Conservation (phyloP, 1,140 invertebrate species). For the Chelonus insularis region DNA sequence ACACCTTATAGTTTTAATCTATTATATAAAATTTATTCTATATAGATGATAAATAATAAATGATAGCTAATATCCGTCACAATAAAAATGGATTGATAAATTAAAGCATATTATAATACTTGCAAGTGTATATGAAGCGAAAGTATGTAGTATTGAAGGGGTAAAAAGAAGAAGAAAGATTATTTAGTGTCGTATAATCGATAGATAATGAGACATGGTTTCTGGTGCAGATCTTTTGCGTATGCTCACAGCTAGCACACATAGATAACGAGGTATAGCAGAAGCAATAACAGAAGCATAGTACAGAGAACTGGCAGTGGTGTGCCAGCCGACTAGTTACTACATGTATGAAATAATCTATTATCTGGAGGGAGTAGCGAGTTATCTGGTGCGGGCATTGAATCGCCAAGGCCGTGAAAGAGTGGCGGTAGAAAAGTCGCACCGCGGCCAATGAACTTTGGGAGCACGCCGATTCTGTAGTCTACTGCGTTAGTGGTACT, state of each 20-base stretch:
- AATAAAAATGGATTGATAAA: too few relatives aligned
- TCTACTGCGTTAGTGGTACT: background rate
- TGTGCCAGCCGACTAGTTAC: constrained; percentile 44
- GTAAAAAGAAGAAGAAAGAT: background rate
- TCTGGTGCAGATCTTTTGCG: background rate
- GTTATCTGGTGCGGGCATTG: constrained; percentile 58
- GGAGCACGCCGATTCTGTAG: constrained; percentile 26
- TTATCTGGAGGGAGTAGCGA: constrained; percentile 47
- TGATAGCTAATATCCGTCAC: too few relatives aligned
- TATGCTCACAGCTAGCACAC: too few relatives aligned
- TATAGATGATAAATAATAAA: too few relatives aligned
- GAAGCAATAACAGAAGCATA: background rate
- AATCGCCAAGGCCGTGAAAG: constrained; percentile 57
- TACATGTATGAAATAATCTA: constrained; percentile 56
- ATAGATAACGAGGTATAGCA: background rate
- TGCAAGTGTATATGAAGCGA: too few relatives aligned
- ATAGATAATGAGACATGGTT: constrained; percentile 3
- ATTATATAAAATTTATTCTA: too few relatives aligned
- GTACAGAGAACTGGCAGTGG: background rate
- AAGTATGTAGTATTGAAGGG: too few relatives aligned
- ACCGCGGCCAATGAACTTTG: constrained; percentile 54
- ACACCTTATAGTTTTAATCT: too few relatives aligned
- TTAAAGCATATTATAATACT: too few relatives aligned
- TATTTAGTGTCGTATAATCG: constrained; percentile 1
- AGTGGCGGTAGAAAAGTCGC: constrained; percentile 47